These are phyloP conservation scores for Spatulosminthurus flaviceps DNA, from an alignment of 2,888 invertebrate species.

Conservation along the genomic window DNA sequence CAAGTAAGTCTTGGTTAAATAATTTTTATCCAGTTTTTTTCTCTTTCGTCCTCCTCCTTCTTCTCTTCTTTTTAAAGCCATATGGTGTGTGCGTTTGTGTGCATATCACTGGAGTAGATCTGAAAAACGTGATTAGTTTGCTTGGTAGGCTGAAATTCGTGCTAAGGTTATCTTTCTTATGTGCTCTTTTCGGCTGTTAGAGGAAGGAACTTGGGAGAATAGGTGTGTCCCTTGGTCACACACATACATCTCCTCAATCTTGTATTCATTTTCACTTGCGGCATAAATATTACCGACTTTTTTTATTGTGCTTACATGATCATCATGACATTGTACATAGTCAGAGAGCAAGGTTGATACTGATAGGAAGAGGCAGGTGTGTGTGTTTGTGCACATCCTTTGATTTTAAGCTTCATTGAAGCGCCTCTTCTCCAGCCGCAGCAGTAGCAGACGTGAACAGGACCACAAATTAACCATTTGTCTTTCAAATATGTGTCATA, in stretches of 20 bases:
- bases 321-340: constrained; percentile 2
- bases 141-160: constrained; percentile 12
- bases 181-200: neutral
- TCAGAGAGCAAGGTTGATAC: no score
- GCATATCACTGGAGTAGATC: neutral
- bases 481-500: no score
- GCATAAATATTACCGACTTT: constrained; percentile 25
- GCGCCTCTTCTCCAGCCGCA: no score
- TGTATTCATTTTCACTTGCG: constrained; percentile 36
- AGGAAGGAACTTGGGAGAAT: neutral
- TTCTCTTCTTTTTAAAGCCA: neutral
- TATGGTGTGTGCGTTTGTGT: constrained; percentile 13
- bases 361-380: no score
- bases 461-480: no score
- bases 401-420: no score
- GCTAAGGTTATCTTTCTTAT: neutral
- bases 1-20: constrained; percentile 70
- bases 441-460: neutral
- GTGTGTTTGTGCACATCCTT: no score
- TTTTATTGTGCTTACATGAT: constrained; percentile 34
- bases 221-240: constrained; percentile 40
- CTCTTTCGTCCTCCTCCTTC: neutral
- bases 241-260: constrained; percentile 37
- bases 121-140: constrained; percentile 26
- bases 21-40: constrained; percentile 15